Percentiles rank a stretch among this genome's conserved stretches.
Conservation (phyloP, 2,113 vertebrate species). For the Amazona guildingii region DNA sequence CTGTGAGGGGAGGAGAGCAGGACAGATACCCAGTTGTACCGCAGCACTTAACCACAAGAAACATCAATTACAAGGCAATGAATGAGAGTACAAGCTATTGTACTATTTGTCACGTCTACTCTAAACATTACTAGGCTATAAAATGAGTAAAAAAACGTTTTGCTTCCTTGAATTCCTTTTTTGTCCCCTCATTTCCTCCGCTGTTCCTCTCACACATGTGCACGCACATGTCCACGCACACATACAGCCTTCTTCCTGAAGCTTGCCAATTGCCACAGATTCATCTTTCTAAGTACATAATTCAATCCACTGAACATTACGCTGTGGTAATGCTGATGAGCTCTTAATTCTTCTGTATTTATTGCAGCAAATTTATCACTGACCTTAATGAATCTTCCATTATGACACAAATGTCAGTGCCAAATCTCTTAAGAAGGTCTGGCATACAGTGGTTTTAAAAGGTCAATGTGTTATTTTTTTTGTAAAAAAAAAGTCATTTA, state of each 20-base stretch:
- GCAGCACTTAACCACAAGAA: background rate
- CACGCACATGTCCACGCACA: background rate
- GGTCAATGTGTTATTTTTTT: slow-evolving; percentile 36
- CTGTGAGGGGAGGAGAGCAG: background rate
- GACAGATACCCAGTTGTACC: background rate
- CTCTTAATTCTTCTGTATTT: slow-evolving; percentile 76
- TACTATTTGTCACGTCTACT: background rate
- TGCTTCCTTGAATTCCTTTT: background rate
- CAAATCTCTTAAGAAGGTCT: slow-evolving; percentile 70
- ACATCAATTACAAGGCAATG: background rate
- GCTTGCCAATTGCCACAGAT: slow-evolving; percentile 63
- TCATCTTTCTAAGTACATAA: slow-evolving; percentile 68
- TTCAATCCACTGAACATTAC: slow-evolving; percentile 61
- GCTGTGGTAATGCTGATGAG: slow-evolving; percentile 62
- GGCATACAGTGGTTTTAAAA: slow-evolving; percentile 45
- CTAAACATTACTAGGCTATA: background rate
- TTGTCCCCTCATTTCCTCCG: background rate
- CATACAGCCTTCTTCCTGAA: slow-evolving; percentile 23
- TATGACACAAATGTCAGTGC: slow-evolving; percentile 62
- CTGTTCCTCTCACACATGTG: background rate
- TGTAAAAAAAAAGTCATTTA: background rate
- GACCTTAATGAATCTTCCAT: slow-evolving; percentile 73
- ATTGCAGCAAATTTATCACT: slow-evolving; percentile 64
- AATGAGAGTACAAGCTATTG: background rate
- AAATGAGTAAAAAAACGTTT: background rate